Evolutionary conservation across 2,888 invertebrate species (phyloP).

Genomic region (Acheta domesticus): DNA sequence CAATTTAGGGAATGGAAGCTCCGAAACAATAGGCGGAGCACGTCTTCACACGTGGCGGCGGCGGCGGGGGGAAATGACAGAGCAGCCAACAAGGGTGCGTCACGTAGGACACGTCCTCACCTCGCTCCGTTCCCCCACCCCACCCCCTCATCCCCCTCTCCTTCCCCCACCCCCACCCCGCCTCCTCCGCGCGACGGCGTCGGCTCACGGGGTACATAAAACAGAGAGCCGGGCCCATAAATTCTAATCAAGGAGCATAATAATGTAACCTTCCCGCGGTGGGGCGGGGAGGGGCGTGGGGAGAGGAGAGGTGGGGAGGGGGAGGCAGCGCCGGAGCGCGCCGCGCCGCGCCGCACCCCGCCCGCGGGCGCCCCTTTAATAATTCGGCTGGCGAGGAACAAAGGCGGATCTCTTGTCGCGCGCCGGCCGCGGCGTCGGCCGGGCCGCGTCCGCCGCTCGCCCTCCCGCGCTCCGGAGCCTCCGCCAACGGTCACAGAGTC

Average conservation of each 20-base stretch:
- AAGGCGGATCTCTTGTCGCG: not conserved
- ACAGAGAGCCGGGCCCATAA: slow-evolving; percentile 28
- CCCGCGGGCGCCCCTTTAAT: not conserved
- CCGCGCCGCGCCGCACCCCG: not conserved
- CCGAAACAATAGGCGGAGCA: too few relatives aligned
- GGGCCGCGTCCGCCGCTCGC: too few relatives aligned
- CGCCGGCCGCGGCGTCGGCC: too few relatives aligned
- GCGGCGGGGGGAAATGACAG: not conserved
- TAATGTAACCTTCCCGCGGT: slow-evolving; percentile 25
- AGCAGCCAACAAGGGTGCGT: not conserved
- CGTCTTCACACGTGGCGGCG: not conserved
- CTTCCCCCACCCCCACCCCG: not conserved
- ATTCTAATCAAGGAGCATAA: slow-evolving; percentile 33
- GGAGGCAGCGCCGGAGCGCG: not conserved
- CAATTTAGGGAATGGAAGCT: too few relatives aligned
- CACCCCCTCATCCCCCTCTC: not conserved
- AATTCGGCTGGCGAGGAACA: not conserved
- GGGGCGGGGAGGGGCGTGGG: not conserved
- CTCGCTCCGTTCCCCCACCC: not conserved
- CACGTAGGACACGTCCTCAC: too few relatives aligned
- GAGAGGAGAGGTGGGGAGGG: not conserved
- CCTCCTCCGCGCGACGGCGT: not conserved
- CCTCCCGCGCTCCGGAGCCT: too few relatives aligned
- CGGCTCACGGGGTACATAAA: slow-evolving; percentile 24
- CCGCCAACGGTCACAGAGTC: too few relatives aligned